phyloP scores from a whole-genome alignment of 2,888 invertebrate species.

The Holacanthella duospinosa region DNA sequence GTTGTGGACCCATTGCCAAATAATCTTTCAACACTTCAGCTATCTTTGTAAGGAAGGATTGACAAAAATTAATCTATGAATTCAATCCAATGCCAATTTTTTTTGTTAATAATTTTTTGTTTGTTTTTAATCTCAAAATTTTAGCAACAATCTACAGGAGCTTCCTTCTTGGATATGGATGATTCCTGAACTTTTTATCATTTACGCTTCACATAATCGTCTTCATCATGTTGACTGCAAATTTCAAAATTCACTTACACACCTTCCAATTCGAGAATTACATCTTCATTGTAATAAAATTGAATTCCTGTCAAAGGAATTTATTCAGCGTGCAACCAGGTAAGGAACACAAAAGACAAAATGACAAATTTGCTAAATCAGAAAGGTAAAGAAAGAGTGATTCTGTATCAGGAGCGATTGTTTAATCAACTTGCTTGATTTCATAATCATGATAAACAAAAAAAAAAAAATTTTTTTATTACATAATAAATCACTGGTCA shows the following conservation, averaged over 20 bases:
- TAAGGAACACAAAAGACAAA: conserved; percentile 9
- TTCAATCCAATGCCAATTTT: background rate
- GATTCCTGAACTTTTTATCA: conserved; percentile 32
- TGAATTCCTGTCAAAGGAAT: conserved; percentile 36
- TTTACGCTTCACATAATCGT: conserved; percentile 34
- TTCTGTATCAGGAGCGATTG: too few relatives aligned
- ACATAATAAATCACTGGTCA: too few relatives aligned
- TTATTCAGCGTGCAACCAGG: conserved; percentile 34
- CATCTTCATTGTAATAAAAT: conserved; percentile 36
- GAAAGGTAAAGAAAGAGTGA: too few relatives aligned
- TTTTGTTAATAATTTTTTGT: too few relatives aligned
- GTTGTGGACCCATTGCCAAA: conserved; percentile 58
- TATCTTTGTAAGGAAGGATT: conserved; percentile 58
- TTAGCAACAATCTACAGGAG: conserved; percentile 34
- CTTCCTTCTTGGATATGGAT: conserved; percentile 35
- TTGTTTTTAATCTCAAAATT: too few relatives aligned
- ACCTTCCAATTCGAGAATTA: conserved; percentile 32
- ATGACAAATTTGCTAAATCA: too few relatives aligned
- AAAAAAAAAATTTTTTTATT: too few relatives aligned
- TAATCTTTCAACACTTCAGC: conserved; percentile 62
- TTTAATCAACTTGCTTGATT: too few relatives aligned
- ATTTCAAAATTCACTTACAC: conserved; percentile 34
- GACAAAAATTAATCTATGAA: background rate
- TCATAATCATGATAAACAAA: too few relatives aligned
- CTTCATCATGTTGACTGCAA: conserved; percentile 36